Evolutionary conservation across 1,140 invertebrate genomes (phyloP).

Genomic region (Anoplolepis gracilipes): DNA sequence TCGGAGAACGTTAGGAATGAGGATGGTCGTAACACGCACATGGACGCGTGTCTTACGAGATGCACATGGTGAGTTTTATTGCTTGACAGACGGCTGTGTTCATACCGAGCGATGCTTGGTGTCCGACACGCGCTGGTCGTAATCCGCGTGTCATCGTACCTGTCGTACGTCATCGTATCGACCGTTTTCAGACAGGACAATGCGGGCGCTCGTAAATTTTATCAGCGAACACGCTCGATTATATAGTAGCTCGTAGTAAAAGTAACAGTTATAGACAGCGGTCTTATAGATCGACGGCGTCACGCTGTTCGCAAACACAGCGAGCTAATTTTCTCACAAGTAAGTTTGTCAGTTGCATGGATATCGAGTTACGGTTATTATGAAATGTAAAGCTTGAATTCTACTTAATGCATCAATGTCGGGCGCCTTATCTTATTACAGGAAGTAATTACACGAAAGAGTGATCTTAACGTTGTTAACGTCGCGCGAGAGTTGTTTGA

Average conservation of each 20-base stretch:
- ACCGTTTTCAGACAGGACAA: slow-evolving; percentile 48
- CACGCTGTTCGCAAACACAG: neutral
- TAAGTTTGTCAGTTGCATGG: slow-evolving; percentile 9
- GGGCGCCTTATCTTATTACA: neutral
- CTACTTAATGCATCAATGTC: slow-evolving; percentile 38
- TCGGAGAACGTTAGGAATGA: neutral
- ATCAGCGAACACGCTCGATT: slow-evolving; percentile 46
- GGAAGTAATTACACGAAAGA: slow-evolving; percentile 15
- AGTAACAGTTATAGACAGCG: slow-evolving; percentile 30
- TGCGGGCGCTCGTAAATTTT: slow-evolving; percentile 70
- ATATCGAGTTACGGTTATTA: slow-evolving; percentile 34
- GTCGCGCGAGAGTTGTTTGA: neutral
- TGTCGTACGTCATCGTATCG: slow-evolving; percentile 65
- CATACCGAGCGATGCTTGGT: slow-evolving; percentile 53
- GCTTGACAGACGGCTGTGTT: slow-evolving; percentile 51
- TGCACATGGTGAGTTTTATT: slow-evolving; percentile 25
- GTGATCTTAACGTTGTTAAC: slow-evolving; percentile 4
- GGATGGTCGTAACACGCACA: slow-evolving; percentile 32
- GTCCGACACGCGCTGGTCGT: slow-evolving; percentile 62
- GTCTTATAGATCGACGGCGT: neutral
- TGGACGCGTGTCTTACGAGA: slow-evolving; percentile 48
- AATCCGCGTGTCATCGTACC: slow-evolving; percentile 67
- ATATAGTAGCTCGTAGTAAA: slow-evolving; percentile 33
- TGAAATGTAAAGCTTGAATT: slow-evolving; percentile 1
- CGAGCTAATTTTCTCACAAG: slow-evolving; percentile 27